Base-by-base conservation (phyloP, 2,888 invertebrate species). In the Ichneumoninae sp. region DNA sequence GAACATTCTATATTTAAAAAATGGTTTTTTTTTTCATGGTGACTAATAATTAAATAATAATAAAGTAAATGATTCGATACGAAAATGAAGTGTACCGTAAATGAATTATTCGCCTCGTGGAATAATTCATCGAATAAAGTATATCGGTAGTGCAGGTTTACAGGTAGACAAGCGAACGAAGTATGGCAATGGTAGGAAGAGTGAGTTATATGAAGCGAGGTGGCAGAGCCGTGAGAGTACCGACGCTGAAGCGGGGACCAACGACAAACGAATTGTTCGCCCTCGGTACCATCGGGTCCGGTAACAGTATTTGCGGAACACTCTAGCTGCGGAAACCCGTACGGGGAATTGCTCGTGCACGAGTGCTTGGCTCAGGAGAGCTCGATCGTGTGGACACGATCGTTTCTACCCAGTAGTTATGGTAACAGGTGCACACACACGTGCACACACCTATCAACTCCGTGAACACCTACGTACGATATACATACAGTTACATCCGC, bases 231-330 rank as follows among this genome's bases (percentile, higher is more conserved):
- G 52, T 10, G 44, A 47, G 47, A 60, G 19, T 44, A 44, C 44
- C 54, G 19, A 3, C 30, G 70, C 10, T 82, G 70, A 30, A 70
- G 16, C 16, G 69, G 47, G 33, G 60, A 69, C 60, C 63, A 69
- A 84, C 71, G 83, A 81, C 69, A 71, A 85, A 87, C 84, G 85
- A 86, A 90, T 89, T 87, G 89, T 90, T 89, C 87, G 69, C 83
- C 87, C 85, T 65, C 60, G 68, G 65, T 81, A 73, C 68, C 52
- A 79, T 57, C 73, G 66, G 85, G 83, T 87, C 86, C 84, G 87
- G 88, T 90, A 90, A 90, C 89, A 88, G 89, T 91, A 90, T 91
- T 91, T 91, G 88, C 90, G 82, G 88, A 91, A 90, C 91, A 91
- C 91, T 91, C 84, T 52, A 81, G 79, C 50, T 63, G 69, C 54